A percentile compares a stretch with the other conserved stretches of the same genome.
phyloP scores from a whole-genome alignment of 1,140 invertebrate species.

The Scaptomyza pallida region DNA sequence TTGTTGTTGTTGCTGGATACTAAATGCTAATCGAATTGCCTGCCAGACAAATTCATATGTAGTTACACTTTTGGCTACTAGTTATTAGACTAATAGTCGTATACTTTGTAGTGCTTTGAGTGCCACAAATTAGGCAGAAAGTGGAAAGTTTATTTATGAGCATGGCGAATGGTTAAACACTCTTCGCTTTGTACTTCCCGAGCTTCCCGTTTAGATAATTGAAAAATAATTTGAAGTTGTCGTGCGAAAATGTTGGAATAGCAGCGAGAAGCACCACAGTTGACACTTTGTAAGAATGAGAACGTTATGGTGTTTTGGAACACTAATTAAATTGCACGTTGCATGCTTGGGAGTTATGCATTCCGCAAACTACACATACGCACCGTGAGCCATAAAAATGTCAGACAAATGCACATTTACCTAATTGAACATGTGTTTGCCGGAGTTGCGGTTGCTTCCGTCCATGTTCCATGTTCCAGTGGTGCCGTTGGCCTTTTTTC shows the following conservation, averaged over 20 bases:
- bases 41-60: conserved; percentile 15
- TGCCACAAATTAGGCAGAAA: neutral
- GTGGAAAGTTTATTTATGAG: neutral
- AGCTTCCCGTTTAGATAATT: conserved; percentile 56
- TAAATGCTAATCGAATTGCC: conserved; percentile 64
- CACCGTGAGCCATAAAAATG: conserved; percentile 45
- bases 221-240: conserved; percentile 54
- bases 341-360: conserved; percentile 31
- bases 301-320: conserved; percentile 23
- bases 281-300: neutral
- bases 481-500: conserved; percentile 21
- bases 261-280: conserved; percentile 2
- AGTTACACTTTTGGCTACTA: conserved; percentile 1
- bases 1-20: conserved; percentile 18
- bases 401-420: conserved; percentile 44
- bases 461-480: conserved; percentile 10
- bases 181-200: no score
- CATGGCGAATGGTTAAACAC: neutral
- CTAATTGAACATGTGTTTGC: conserved; percentile 73
- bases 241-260: conserved; percentile 27
- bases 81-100: conserved; percentile 9
- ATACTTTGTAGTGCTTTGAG: neutral
- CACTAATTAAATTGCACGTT: conserved; percentile 45
- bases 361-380: conserved; percentile 25
- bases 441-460: conserved; percentile 19